These are phyloP conservation scores for Ganaspis brasiliensis DNA, from an alignment of 2,888 invertebrate species.

Conservation along the genomic window DNA sequence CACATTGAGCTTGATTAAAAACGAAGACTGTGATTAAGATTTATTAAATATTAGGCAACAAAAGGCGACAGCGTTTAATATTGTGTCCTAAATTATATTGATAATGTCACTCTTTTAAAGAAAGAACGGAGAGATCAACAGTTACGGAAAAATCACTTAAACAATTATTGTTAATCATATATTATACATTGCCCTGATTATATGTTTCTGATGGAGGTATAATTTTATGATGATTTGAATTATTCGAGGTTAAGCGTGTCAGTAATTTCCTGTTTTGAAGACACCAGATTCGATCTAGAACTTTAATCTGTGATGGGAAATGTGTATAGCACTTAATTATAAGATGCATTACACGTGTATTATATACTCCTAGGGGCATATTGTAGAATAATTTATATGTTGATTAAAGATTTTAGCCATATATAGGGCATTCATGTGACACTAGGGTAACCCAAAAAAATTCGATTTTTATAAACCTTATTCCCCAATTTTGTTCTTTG, in stretches of 20 bases:
- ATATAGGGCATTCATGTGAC: neutral
- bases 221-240: slow-evolving; percentile 30
- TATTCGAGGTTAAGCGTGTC: neutral
- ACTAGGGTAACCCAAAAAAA: too few relatives aligned
- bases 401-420: neutral
- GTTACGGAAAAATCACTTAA: too few relatives aligned
- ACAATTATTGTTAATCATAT: too few relatives aligned
- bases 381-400: neutral
- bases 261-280: slow-evolving; percentile 9
- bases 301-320: slow-evolving; percentile 5
- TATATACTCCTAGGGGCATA: neutral
- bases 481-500: too few relatives aligned
- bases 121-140: too few relatives aligned
- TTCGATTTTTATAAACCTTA: too few relatives aligned
- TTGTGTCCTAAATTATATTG: too few relatives aligned
- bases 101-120: too few relatives aligned
- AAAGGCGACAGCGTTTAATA: neutral
- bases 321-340: slow-evolving; percentile 17
- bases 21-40: neutral
- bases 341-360: slow-evolving; percentile 21
- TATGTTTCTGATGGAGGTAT: neutral
- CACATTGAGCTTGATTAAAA: neutral
- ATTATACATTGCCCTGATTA: neutral
- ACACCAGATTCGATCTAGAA: slow-evolving; percentile 12
- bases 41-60: neutral